phyloP scores from a whole-genome alignment of 1,140 invertebrate species.

The Calephelis virginiensis region DNA sequence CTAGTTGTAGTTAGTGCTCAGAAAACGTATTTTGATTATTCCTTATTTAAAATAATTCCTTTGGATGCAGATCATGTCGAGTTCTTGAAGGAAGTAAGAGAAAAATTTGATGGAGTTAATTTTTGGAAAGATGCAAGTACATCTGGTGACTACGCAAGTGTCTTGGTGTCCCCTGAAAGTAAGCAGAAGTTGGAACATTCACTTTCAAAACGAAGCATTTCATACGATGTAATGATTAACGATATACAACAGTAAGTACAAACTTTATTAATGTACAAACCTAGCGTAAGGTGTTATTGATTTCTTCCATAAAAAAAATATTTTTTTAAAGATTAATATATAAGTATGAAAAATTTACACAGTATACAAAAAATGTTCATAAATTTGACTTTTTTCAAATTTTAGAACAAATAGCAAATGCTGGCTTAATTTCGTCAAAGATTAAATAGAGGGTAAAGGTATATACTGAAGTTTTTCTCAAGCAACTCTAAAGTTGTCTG shows the following conservation, averaged over 20 bases:
- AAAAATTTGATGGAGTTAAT: constrained; percentile 38
- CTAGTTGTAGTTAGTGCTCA: constrained; percentile 31
- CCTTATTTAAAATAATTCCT: constrained; percentile 54
- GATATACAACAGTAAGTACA: constrained; percentile 65
- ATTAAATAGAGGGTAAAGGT: too few species aligned
- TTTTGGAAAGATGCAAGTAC: constrained; percentile 49
- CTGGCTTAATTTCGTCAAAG: too few species aligned
- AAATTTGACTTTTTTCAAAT: too few species aligned
- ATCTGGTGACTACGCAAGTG: constrained; percentile 50
- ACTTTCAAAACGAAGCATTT: constrained; percentile 42
- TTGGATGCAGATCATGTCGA: constrained; percentile 45
- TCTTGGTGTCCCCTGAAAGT: constrained; percentile 49
- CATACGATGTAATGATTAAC: constrained; percentile 45
- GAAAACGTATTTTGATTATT: constrained; percentile 53
- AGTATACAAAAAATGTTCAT: too few species aligned
- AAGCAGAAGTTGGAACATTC: constrained; percentile 44
- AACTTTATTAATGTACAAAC: background rate
- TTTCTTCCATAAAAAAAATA: too few species aligned
- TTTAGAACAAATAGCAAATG: too few species aligned
- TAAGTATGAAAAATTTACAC: too few species aligned
- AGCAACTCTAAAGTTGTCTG: too few species aligned
- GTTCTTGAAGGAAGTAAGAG: constrained; percentile 43
- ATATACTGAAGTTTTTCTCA: too few species aligned
- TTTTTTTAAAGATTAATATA: too few species aligned
- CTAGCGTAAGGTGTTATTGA: too few species aligned